These are phyloP conservation scores for Linnaemya tessellans DNA, from an alignment of 2,888 invertebrate species.

Conservation along the genomic window DNA sequence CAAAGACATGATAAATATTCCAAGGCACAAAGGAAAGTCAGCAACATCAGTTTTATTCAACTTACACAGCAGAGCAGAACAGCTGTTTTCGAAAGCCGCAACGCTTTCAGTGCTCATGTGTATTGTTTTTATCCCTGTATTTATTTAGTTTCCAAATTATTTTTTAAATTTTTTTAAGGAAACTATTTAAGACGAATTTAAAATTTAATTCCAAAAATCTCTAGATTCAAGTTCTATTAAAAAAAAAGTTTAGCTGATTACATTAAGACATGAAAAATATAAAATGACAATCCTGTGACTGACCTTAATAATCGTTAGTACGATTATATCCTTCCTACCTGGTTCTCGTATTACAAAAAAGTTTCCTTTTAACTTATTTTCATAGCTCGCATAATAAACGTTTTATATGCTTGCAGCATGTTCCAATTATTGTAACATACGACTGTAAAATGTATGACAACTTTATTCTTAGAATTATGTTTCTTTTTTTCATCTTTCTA, in stretches of 20 bases:
- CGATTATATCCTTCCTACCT: background rate
- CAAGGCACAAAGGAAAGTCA: too few relatives aligned
- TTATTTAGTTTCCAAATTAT: background rate
- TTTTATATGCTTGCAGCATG: constrained; percentile 82
- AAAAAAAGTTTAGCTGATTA: background rate
- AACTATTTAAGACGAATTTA: background rate
- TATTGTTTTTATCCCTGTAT: too few relatives aligned
- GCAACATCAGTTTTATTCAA: too few relatives aligned
- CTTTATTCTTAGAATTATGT: constrained; percentile 61
- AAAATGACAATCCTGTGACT: constrained; percentile 35
- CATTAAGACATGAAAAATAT: constrained; percentile 1
- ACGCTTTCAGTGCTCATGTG: too few relatives aligned
- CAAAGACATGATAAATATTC: too few relatives aligned
- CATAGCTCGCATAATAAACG: constrained; percentile 75
- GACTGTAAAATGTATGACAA: constrained; percentile 73
- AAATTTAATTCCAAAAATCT: constrained; percentile 14
- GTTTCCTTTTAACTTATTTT: constrained; percentile 13
- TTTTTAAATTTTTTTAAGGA: background rate
- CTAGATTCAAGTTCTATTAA: too few relatives aligned
- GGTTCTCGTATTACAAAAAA: constrained; percentile 14
- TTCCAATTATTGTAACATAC: constrained; percentile 79
- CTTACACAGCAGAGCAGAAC: too few relatives aligned
- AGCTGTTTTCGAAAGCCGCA: too few relatives aligned
- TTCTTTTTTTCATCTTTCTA: background rate
- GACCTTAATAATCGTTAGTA: constrained; percentile 1